Base-by-base conservation (phyloP, 2,113 vertebrate genomes). In the Pachypanchax playfairii region DNA sequence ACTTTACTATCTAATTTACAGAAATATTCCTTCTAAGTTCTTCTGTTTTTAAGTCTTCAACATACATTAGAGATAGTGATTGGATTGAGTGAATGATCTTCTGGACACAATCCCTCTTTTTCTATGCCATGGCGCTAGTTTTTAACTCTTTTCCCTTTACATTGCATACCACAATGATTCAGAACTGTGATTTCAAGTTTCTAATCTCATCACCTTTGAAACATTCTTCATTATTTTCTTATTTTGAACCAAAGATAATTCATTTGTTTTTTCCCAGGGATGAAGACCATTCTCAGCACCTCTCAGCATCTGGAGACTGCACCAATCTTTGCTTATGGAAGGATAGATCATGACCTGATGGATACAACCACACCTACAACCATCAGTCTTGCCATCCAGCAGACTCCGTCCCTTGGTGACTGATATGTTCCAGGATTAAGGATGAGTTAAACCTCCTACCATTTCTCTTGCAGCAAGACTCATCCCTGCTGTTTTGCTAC, bases 271-370 rank as follows among this genome's bases (percentile, higher is more conserved):
- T 36, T 26, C n/a, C 29, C 60, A 98, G 95, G 80, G 71, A 93
- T 94, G 93, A 96, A 94, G 81, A 91, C 86, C 52, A 93, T 91
- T 5, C 84, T 95, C 82, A 92, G 92, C 72, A 91, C 93, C 75
- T 90, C 92, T 69, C 86, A 91, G 39, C 48, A 88, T 39, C 77
- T 91, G 86, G 90, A 95, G 87, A 90, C 93, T 89, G 92, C 93
- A 82, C 94, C 91, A 78, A 91, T 95, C 88, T 92, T 94, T 52
- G 84, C 89, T 67, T 79, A 94, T 81, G 87, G 92, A 22, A 67
- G 77, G 24, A 77, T 85, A 65, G 82, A 87, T 75, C 88, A 89
- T 73, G 94, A 95, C 81, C 90, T 94, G 68, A 93, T 93, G 77
- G 93, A 93, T 39, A 20, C 69, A 0, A 53, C 64, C 4, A 56